A percentile compares a stretch with the other conserved stretches of the same genome.
These are phyloP conservation scores for Aurelia aurita DNA, from an alignment of 30 jellyfish, hydroid and myxozoan genomes.

Conservation along the genomic window DNA sequence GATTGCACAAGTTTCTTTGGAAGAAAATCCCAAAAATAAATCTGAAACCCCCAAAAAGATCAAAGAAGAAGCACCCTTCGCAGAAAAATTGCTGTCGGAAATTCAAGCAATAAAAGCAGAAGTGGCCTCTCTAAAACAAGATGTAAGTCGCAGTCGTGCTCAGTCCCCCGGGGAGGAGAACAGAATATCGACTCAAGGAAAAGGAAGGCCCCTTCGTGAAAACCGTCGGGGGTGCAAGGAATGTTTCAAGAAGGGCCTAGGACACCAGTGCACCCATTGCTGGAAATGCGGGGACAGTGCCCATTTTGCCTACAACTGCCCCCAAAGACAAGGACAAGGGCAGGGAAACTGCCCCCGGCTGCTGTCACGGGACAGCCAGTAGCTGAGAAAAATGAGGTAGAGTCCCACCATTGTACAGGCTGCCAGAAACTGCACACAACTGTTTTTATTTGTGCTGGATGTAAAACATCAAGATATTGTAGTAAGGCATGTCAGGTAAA, in stretches of 20 bases:
- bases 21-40: not conserved
- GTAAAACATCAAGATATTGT: slow-evolving; percentile 23
- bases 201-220: slow-evolving; percentile 16
- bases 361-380: slow-evolving; percentile 49
- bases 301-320: slow-evolving; percentile 17
- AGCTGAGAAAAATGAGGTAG: slow-evolving; percentile 25
- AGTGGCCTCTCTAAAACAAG: slow-evolving; percentile 13
- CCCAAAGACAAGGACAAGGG: slow-evolving; percentile 3
- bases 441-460: slow-evolving; percentile 32
- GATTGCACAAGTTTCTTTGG: slow-evolving; percentile 18
- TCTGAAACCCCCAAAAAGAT: not conserved
- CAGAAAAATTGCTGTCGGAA: slow-evolving; percentile 11
- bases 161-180: slow-evolving; percentile 13
- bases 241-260: slow-evolving; percentile 32
- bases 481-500: slow-evolving; percentile 24
- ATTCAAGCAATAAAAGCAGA: slow-evolving; percentile 6
- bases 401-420: slow-evolving; percentile 40
- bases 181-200: slow-evolving; percentile 15
- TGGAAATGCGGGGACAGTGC: slow-evolving; percentile 42
- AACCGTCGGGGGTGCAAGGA: slow-evolving; percentile 14
- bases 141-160: slow-evolving; percentile 15
- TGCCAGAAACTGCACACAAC: slow-evolving; percentile 21
- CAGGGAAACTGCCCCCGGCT: slow-evolving; percentile 20
- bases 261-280: slow-evolving; percentile 39
- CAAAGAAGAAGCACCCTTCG: not conserved